Base-by-base conservation (phyloP, 2,113 vertebrate genomes). In the Athene noctua region DNA sequence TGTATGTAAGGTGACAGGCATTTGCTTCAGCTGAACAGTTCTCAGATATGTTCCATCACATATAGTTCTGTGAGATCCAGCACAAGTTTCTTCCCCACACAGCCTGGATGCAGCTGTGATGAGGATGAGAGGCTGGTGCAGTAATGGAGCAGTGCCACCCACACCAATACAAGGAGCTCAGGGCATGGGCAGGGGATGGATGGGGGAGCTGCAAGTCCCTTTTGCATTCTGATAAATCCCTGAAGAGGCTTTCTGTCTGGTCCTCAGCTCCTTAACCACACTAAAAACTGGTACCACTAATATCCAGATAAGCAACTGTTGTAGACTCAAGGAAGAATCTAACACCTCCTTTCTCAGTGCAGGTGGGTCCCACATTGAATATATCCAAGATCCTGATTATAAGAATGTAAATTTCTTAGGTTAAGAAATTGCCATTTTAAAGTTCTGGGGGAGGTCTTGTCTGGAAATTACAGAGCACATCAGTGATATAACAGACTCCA, bases 41-140 rank as follows among this genome's bases (percentile, higher is more conserved):
- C 51, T 80, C 44, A 75, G n/a, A 42, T 9, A 42, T 0, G 12
- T 57, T 21, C 47, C 54, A 30, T 11, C 9, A 5, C 62, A 23
- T 3, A 20, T 1, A 36, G 25, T 29, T 17, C 46, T 51, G 25
- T 7, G 36, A 67, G 47, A 66, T 22, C 40, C 70, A 77, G 40
- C 63, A 57, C 9, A 16, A 71, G 63, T 55, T 21, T 63, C 23
- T 32, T 58, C 18, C 15, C n/a, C 27, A 15, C 6, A 4, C 2
- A 2, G 25, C 57, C 26, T 59, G 51, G 38, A 80, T 10, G 38
- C 3, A 47, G 19, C 15, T 1, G 0, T 3, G 32, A 36, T 4
- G 19, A 16, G 72, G n/a, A 52, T 3, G 1, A 38, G 68, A 51
- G 34, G 29, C 27, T 34, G 4, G 7, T 38, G 49, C 44, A 20